These are phyloP conservation scores for Elachura formosa DNA, from an alignment of 2,113 vertebrate species.

Conservation along the genomic window DNA sequence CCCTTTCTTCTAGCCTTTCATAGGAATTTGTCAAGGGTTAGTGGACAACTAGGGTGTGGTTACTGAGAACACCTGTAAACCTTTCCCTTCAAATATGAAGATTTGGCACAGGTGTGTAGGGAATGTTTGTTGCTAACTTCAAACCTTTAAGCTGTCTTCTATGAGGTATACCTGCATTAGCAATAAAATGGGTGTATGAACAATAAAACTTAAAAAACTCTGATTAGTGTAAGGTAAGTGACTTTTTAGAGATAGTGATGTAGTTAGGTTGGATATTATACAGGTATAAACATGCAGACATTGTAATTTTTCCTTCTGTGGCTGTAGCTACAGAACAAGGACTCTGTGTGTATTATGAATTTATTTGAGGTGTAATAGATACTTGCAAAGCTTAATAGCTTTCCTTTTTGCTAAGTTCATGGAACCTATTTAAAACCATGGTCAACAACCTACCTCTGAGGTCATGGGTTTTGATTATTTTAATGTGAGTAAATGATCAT, in stretches of 20 bases:
- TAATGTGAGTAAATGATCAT: not conserved
- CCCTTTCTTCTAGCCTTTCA: not conserved
- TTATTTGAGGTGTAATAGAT: not conserved
- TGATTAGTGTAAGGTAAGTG: not conserved
- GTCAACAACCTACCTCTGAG: not conserved
- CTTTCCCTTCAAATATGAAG: not conserved
- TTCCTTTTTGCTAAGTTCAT: not conserved
- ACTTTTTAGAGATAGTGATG: not conserved
- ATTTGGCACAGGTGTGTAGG: rapidly evolving
- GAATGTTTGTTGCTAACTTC: not conserved
- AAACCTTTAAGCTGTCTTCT: not conserved
- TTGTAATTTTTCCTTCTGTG: not conserved
- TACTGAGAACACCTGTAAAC: not conserved
- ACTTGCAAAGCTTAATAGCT: not conserved
- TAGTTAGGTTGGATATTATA: not conserved
- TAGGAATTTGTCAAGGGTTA: not conserved
- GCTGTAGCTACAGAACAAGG: not conserved
- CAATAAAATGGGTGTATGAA: not conserved
- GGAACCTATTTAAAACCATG: not conserved
- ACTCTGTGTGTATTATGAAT: not conserved
- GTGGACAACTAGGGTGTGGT: not conserved
- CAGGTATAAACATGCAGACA: not conserved
- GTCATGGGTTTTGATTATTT: not conserved
- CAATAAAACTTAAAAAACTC: not conserved
- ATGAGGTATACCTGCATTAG: not conserved